phyloP scores from a whole-genome alignment of 2,888 invertebrate genomes.

The Drosophila differens region DNA sequence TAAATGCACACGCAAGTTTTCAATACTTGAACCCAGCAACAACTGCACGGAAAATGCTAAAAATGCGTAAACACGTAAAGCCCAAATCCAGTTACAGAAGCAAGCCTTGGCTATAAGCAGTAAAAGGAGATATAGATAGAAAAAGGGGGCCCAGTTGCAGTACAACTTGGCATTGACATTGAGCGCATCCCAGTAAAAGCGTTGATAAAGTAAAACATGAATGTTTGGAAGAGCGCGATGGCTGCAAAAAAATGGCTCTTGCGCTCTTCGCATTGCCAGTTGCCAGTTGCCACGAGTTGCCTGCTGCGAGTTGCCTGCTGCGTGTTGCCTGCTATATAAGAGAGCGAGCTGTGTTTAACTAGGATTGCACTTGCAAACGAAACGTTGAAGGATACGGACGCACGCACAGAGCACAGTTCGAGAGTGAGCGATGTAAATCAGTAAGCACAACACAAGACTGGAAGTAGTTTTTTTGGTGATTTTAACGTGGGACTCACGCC shows the following conservation, averaged over 20 bases:
- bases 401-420: too few species aligned
- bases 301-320: not conserved
- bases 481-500: not conserved
- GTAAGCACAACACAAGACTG: not conserved
- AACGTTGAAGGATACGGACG: slow-evolving; percentile 4
- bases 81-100: not conserved
- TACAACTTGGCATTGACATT: slow-evolving; percentile 49
- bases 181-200: slow-evolving; percentile 4
- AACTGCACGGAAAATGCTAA: not conserved
- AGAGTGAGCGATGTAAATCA: not conserved
- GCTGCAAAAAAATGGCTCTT: slow-evolving; percentile 10
- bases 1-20: not conserved
- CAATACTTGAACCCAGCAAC: not conserved
- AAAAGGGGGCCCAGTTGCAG: not conserved
- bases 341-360: not conserved
- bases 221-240: not conserved
- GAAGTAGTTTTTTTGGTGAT: not conserved
- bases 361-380: slow-evolving; percentile 40
- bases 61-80: not conserved
- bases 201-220: not conserved
- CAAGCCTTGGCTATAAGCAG: not conserved
- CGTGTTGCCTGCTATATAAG: slow-evolving; percentile 27
- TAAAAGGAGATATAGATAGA: not conserved
- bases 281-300: not conserved
- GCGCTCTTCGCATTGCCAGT: slow-evolving; percentile 9